Percentiles rank a stretch among this genome's conserved stretches.
phyloP scores from a whole-genome alignment of 2,888 invertebrate genomes.

The Trichopoda pennipes region DNA sequence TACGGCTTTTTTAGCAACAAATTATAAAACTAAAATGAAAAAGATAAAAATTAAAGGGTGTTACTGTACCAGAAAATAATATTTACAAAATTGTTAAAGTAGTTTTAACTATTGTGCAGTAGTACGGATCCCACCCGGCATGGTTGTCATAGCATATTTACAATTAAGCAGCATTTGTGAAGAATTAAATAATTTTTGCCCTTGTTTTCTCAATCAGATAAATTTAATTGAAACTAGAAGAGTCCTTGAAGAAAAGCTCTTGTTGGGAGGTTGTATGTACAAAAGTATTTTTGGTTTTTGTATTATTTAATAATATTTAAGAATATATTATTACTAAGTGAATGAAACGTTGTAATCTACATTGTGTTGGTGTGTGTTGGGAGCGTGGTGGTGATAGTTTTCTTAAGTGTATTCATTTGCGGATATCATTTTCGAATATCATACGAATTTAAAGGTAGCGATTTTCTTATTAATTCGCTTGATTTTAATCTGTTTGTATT shows the following conservation, averaged over 20 bases:
- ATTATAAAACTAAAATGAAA: no score
- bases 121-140: no score
- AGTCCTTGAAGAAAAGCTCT: neutral
- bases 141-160: neutral
- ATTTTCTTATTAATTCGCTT: conserved; percentile 1
- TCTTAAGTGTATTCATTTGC: neutral
- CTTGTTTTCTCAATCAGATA: neutral
- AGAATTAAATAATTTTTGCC: neutral
- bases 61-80: no score
- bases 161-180: conserved; percentile 25
- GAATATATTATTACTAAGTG: neutral
- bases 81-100: no score
- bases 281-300: neutral
- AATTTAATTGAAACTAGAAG: neutral
- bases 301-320: neutral
- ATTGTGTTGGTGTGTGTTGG: no score
- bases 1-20: no score
- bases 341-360: neutral
- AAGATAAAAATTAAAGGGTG: no score
- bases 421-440: neutral
- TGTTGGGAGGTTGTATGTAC: conserved; percentile 1
- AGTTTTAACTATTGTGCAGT: no score
- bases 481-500: conserved; percentile 69
- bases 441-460: conserved; percentile 11
- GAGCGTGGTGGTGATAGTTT: no score